Evolutionary conservation across 2,888 invertebrate genomes (phyloP), one percentile per base, ranked within the genome.

Genomic region (Watsonalla binaria): DNA sequence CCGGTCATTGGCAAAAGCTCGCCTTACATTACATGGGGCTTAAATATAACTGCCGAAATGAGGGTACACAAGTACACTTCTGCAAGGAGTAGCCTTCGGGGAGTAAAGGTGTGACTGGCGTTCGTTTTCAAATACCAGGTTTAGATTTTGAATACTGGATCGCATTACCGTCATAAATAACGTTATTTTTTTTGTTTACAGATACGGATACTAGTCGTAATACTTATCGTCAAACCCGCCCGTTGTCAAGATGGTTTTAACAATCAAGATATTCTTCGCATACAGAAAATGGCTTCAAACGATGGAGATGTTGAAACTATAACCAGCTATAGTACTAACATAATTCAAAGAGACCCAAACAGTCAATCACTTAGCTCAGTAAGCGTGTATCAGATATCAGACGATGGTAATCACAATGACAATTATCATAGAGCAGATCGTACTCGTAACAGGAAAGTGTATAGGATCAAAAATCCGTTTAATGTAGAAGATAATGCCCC

Each of bases 171-270:
- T 24, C 24, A 24, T 24, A 11, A n/a, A 48, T 50, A 51, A 45
- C 34, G 46, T 53, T 47, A 15, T 6, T 56, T 69, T 62, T 67
- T 61, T 71, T 69, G 24, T 68, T 91, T 90, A 55, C 90, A 91
- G 91, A 85, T 90, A 84, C 84, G 85, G 84, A 77, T 87, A 80
- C 80, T 91, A 82, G 82, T 85, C 75, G 72, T 84, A 66, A 74
- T 82, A 67, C 75, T 83, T 71, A 61, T 84, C 58, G 67, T 82
- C 66, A 70, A 72, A 60, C 70, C 66, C 58, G 71, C 69, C 59
- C 71, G 71, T 72, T 84, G 87, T 74, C 89, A 90, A 76, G 84
- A 90, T 79, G 85, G 81, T 59, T 88, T 78, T 69, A 67, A 78
- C 59, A 78, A 89, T 58, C 83, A 82, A 60, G 87, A 89, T 53